phyloP scores from a whole-genome alignment of 2,888 invertebrate genomes.

The Chrysomela aeneicollis region DNA sequence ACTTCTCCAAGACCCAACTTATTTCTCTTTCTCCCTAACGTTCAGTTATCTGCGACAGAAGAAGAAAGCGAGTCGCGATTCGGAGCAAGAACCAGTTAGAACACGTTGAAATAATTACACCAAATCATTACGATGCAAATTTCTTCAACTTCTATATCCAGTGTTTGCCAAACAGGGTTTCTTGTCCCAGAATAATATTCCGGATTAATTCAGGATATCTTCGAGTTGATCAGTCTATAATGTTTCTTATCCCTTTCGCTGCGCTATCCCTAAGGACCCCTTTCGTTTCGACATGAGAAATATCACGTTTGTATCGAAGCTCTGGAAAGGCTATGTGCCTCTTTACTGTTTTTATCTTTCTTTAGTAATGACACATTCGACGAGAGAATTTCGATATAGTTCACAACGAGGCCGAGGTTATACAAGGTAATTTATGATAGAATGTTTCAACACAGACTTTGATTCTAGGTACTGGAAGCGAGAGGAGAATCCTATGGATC shows the following conservation, averaged over 20 bases:
- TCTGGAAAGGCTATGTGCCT: neutral
- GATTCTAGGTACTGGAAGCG: too few relatives aligned
- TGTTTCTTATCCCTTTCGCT: slow-evolving; percentile 55
- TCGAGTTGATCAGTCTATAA: slow-evolving; percentile 57
- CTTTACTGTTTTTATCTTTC: neutral
- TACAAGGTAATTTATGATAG: too few relatives aligned
- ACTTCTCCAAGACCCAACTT: slow-evolving; percentile 27
- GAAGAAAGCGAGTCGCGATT: slow-evolving; percentile 24
- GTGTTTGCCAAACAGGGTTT: slow-evolving; percentile 56
- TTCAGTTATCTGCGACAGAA: slow-evolving; percentile 21
- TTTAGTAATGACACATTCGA: neutral
- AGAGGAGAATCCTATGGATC: too few relatives aligned
- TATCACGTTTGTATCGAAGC: slow-evolving; percentile 52
- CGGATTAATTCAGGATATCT: slow-evolving; percentile 60
- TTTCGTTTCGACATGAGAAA: slow-evolving; percentile 57
- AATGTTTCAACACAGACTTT: too few relatives aligned
- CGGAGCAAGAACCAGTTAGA: slow-evolving; percentile 35
- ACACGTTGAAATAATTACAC: slow-evolving; percentile 56
- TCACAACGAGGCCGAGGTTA: too few relatives aligned
- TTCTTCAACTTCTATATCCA: slow-evolving; percentile 60
- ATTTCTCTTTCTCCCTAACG: slow-evolving; percentile 28
- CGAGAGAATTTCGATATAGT: too few relatives aligned
- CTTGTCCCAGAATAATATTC: slow-evolving; percentile 58
- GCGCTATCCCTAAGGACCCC: slow-evolving; percentile 53
- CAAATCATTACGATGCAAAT: slow-evolving; percentile 61